phyloP scores from a whole-genome alignment of 2,797 vertebrate species.

The Dallia pectoralis region DNA sequence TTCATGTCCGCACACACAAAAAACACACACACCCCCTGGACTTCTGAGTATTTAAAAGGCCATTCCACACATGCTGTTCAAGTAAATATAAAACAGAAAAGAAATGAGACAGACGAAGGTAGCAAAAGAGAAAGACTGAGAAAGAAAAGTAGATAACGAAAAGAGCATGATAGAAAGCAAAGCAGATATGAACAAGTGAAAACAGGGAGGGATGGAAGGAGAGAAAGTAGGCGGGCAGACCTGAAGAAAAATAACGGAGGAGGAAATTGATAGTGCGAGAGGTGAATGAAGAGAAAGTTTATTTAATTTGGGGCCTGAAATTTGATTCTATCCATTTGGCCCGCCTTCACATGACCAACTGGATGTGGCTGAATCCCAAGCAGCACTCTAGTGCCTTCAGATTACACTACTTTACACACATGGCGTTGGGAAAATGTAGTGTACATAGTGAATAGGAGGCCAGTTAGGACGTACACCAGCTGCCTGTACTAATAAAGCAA shows the following conservation, averaged over 20 bases:
- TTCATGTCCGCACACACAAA: not conserved
- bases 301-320: conserved; percentile 36
- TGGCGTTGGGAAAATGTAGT: not conserved
- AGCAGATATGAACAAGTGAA: not conserved
- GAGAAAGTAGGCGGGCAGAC: not conserved
- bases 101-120: not conserved
- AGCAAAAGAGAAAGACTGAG: not conserved
- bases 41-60: not conserved
- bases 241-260: conserved; percentile 5
- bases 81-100: not conserved
- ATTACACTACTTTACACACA: not conserved
- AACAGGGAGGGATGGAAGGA: not conserved
- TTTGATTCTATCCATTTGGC: conserved; percentile 33
- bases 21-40: not conserved
- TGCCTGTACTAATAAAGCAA: not conserved
- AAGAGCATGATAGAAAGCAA: not conserved
- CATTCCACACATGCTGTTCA: not conserved
- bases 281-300: conserved; percentile 19
- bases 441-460: not conserved
- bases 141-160: not conserved
- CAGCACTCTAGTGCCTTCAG: not conserved
- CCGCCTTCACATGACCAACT: not conserved
- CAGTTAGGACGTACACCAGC: not conserved
- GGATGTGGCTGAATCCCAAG: not conserved
- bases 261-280: conserved; percentile 14